Percentiles rank a stretch among this genome's conserved stretches.
Conservation (phyloP, 2,797 vertebrate genomes). For the Lacerta bilineata region DNA sequence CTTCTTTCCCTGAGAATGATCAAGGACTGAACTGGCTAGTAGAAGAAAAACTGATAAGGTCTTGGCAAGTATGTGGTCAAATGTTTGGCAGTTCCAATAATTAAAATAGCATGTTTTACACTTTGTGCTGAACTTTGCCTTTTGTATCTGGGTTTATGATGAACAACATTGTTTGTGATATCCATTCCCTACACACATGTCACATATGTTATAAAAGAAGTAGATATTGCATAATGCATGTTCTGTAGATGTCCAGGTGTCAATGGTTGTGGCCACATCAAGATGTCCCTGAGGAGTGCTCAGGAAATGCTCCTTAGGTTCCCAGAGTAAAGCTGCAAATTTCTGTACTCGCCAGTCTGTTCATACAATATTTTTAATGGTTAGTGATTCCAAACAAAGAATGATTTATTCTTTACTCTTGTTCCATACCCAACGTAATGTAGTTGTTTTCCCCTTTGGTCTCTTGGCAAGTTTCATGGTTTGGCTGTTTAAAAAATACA, state of each 20-base stretch:
- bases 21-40: not conserved
- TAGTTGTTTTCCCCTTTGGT: not conserved
- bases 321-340: not conserved
- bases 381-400: not conserved
- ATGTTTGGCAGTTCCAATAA: not conserved
- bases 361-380: not conserved
- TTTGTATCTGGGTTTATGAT: not conserved
- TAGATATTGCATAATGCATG: not conserved
- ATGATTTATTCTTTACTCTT: not conserved
- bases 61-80: not conserved
- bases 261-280: not conserved
- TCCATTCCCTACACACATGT: not conserved
- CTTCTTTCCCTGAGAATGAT: not conserved
- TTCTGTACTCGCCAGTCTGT: not conserved
- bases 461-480: constrained; percentile 3
- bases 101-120: constrained; percentile 6
- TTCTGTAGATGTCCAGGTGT: no score
- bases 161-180: not conserved
- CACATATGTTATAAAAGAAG: not conserved
- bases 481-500: constrained; percentile 28
- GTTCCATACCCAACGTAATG: not conserved
- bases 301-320: not conserved
- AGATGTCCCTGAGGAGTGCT: not conserved
- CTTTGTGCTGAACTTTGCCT: constrained; percentile 10
- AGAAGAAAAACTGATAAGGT: not conserved